These are phyloP conservation scores for Stercorarius parasiticus DNA, from an alignment of 2,113 vertebrate species.

Conservation along the genomic window DNA sequence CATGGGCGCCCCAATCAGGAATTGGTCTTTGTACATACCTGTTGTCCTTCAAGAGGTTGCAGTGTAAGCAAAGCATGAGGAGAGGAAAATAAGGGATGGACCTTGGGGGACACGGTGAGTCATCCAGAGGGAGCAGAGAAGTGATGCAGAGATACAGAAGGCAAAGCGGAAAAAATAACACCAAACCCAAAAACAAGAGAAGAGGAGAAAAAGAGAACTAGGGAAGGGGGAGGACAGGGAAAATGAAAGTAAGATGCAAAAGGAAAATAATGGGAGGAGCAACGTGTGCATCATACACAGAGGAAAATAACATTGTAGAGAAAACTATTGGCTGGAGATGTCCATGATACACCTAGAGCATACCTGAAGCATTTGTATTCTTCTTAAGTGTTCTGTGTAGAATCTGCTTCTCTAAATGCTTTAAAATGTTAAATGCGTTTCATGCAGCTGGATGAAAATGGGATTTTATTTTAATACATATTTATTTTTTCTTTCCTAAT, in stretches of 20 bases:
- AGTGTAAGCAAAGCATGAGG: neutral
- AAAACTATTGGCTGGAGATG: neutral
- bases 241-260: neutral
- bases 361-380: neutral
- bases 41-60: neutral
- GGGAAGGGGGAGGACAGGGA: neutral
- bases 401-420: neutral
- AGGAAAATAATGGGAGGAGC: neutral
- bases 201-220: neutral
- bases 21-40: neutral
- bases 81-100: neutral
- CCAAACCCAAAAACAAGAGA: neutral
- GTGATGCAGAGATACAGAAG: neutral
- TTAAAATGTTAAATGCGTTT: neutral
- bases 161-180: neutral
- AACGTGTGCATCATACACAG: neutral
- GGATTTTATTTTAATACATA: neutral
- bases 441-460: neutral
- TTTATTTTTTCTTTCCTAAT: neutral
- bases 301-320: neutral
- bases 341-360: neutral
- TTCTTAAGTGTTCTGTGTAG: neutral
- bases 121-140: neutral
- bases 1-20: neutral
- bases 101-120: neutral